These are phyloP conservation scores for Chaetodon trifasciatus DNA, from an alignment of 2,797 vertebrate genomes.

Conservation along the genomic window DNA sequence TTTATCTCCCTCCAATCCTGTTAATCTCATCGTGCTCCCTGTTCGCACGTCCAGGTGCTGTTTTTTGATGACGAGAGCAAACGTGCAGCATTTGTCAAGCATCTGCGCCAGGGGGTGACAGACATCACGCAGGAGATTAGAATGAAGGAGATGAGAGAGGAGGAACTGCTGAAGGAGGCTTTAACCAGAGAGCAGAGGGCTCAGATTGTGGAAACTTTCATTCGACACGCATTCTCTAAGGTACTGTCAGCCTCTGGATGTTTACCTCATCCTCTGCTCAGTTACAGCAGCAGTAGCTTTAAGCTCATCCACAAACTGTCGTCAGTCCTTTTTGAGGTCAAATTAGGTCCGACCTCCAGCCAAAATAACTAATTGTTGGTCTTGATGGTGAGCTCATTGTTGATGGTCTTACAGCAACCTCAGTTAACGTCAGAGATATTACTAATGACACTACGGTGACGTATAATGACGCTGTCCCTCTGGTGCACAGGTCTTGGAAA, in stretches of 20 bases:
- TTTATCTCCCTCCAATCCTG: conserved; percentile 30
- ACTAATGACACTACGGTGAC: conserved; percentile 48
- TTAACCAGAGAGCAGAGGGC: conserved; percentile 92
- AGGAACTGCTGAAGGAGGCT: conserved; percentile 88
- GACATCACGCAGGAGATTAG: conserved; percentile 68
- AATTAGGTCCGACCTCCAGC: conserved; percentile 48
- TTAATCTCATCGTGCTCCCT: conserved; percentile 13
- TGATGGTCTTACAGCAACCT: conserved; percentile 39
- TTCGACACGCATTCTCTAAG: conserved; percentile 94
- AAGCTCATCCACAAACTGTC: conserved; percentile 50
- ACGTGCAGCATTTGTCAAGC: conserved; percentile 83
- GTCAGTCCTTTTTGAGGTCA: conserved; percentile 68
- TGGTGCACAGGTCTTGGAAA: conserved; percentile 90
- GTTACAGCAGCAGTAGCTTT: conserved; percentile 37
- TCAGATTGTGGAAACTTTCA: conserved; percentile 94
- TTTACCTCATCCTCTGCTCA: conserved; percentile 55
- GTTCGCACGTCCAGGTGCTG: conserved; percentile 87
- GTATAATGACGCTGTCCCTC: conserved; percentile 43
- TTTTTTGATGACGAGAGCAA: conserved; percentile 88
- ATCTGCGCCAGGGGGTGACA: conserved; percentile 76
- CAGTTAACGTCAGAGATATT: conserved; percentile 56
- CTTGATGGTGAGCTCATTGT: conserved; percentile 53
- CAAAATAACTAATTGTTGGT: conserved; percentile 67
- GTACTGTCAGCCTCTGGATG: conserved; percentile 75
- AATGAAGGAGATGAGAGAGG: conserved; percentile 85